Conservation (phyloP, 2,797 vertebrate species). For the Silurus aristotelis region DNA sequence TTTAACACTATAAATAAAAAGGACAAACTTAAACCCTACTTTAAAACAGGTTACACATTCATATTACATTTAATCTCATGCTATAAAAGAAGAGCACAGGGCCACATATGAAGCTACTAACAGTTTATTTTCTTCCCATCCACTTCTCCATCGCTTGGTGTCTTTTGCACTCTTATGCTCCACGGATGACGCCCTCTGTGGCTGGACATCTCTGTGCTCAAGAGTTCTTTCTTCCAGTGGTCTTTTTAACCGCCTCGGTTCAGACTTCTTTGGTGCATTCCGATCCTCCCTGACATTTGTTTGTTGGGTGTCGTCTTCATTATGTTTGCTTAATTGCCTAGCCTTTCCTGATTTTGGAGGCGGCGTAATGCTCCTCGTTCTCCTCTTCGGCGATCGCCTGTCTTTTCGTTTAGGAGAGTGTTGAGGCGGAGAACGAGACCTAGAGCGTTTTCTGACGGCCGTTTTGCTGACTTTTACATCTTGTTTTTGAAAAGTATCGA, state of each 20-base stretch:
- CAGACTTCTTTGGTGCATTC: conserved; percentile 79
- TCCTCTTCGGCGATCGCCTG: conserved; percentile 86
- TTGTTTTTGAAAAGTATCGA: conserved; percentile 77
- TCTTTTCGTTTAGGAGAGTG: conserved; percentile 92
- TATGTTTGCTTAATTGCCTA: conserved; percentile 75
- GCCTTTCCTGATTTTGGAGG: conserved; percentile 81
- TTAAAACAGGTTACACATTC: background rate
- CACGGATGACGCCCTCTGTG: conserved; percentile 72
- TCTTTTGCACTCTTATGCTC: conserved; percentile 89
- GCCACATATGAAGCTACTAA: conserved; percentile 66
- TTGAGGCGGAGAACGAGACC: conserved; percentile 77
- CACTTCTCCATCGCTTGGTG: conserved; percentile 88
- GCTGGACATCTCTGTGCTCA: conserved; percentile 75
- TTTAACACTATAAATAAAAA: conserved; percentile 74
- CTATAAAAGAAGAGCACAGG: background rate
- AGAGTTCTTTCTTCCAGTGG: conserved; percentile 82
- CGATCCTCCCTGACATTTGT: conserved; percentile 82
- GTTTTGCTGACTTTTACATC: conserved; percentile 82
- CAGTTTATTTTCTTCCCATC: conserved; percentile 96
- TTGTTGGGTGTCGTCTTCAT: conserved; percentile 73
- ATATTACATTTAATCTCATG: background rate
- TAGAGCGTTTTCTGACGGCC: conserved; percentile 84
- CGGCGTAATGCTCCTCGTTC: conserved; percentile 79
- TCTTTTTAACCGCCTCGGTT: conserved; percentile 85
- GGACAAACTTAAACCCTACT: background rate